These are phyloP conservation scores for Lucinisca nassula DNA, from an alignment of 2,888 invertebrate species.

Conservation along the genomic window DNA sequence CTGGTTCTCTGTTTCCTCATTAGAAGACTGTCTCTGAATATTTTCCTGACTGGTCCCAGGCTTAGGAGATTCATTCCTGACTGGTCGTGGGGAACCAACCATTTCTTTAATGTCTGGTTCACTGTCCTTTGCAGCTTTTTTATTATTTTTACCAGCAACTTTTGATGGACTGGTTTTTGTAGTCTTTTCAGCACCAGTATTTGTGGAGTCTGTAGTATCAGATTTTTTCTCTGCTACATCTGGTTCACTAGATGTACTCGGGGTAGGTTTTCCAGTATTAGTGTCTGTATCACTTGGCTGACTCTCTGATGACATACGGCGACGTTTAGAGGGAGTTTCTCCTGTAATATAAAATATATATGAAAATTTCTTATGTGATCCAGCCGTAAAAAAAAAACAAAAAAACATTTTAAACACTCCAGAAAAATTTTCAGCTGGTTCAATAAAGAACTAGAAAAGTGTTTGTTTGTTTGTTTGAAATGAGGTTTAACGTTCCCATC, in stretches of 20 bases:
- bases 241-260: conserved; percentile 19
- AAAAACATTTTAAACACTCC: no score
- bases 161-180: conserved; percentile 8
- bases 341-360: conserved; percentile 57
- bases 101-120: conserved; percentile 63
- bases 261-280: conserved; percentile 7
- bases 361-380: no score
- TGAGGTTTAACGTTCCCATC: no score
- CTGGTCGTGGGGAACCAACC: conserved; percentile 66
- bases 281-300: conserved; percentile 31
- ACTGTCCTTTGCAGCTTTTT: conserved; percentile 45
- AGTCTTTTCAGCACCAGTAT: neutral
- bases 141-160: neutral
- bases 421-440: no score
- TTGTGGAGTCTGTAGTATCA: neutral
- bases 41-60: conserved; percentile 65
- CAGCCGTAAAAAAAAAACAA: no score
- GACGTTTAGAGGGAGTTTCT: conserved; percentile 77
- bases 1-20: conserved; percentile 26
- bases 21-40: conserved; percentile 28
- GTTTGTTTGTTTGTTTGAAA: no score
- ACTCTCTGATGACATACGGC: conserved; percentile 58
- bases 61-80: conserved; percentile 65
- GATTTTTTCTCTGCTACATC: conserved; percentile 38
- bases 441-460: no score